phyloP scores from a whole-genome alignment of 2,113 vertebrate species.

The Balaeniceps rex region DNA sequence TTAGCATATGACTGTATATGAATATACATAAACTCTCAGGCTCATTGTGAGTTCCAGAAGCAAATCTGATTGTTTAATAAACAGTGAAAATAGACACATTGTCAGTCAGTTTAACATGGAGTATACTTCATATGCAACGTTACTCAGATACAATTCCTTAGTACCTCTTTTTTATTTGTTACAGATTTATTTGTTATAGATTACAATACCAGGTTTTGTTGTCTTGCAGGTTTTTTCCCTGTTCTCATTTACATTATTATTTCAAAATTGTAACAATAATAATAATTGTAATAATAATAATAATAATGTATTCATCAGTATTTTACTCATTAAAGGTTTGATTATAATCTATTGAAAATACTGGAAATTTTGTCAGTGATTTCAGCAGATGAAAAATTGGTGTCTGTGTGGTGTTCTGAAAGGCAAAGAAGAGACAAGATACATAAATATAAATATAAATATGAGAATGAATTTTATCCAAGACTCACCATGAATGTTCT shows the following conservation, averaged over 20 bases:
- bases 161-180: background rate
- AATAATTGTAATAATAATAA: background rate
- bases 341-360: background rate
- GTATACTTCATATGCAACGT: background rate
- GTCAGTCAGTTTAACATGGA: background rate
- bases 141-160: background rate
- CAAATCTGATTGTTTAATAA: background rate
- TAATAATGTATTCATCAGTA: background rate
- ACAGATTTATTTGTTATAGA: background rate
- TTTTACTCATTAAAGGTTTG: background rate
- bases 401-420: background rate
- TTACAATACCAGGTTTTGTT: background rate
- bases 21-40: background rate
- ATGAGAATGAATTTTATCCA: background rate
- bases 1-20: background rate
- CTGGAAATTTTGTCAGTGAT: background rate
- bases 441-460: background rate
- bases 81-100: background rate
- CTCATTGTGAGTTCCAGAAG: background rate
- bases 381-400: background rate
- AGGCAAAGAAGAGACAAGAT: background rate
- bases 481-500: background rate
- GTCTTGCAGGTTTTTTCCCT: background rate
- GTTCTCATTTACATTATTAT: background rate
- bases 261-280: background rate